A percentile compares a stretch with the other conserved stretches of the same genome.
Conservation (phyloP, 2,888 invertebrate genomes). For the Parnassius mnemosyne region DNA sequence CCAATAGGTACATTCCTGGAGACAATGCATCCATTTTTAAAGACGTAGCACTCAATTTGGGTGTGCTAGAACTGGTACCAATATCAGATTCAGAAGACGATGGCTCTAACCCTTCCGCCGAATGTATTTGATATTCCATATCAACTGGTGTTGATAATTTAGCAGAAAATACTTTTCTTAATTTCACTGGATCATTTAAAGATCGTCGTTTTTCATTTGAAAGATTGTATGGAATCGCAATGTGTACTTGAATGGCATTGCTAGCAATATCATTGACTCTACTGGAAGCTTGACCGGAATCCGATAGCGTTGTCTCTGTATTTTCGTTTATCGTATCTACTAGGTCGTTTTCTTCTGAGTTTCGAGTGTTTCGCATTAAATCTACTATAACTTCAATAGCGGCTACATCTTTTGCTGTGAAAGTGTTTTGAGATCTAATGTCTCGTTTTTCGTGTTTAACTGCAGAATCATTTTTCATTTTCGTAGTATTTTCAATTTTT, state of each 20-base stretch:
- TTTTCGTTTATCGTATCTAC: slow-evolving; percentile 23
- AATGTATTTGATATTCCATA: slow-evolving; percentile 59
- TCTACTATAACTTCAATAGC: slow-evolving; percentile 61
- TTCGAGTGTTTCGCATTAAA: slow-evolving; percentile 45
- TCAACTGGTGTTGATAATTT: slow-evolving; percentile 60
- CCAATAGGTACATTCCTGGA: slow-evolving; percentile 55
- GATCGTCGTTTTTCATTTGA: slow-evolving; percentile 44
- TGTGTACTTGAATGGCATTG: slow-evolving; percentile 60
- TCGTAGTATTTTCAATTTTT: slow-evolving; percentile 14
- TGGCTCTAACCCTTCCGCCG: slow-evolving; percentile 38
- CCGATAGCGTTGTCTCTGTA: slow-evolving; percentile 5
- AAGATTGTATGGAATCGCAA: slow-evolving; percentile 49
- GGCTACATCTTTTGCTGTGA: slow-evolving; percentile 59
- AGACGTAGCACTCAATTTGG: background rate
- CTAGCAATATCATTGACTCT: slow-evolving; percentile 27
- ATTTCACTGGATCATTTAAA: slow-evolving; percentile 36
- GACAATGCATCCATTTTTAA: slow-evolving; percentile 32
- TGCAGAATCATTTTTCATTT: slow-evolving; percentile 5
- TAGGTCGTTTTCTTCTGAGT: slow-evolving; percentile 33
- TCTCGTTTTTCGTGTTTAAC: slow-evolving; percentile 39
- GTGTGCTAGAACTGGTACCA: slow-evolving; percentile 1
- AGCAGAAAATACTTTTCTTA: slow-evolving; percentile 59
- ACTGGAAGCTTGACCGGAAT: slow-evolving; percentile 1
- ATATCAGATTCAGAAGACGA: slow-evolving; percentile 7
- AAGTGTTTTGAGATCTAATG: slow-evolving; percentile 33